Base-by-base conservation (phyloP, 2,797 vertebrate species). In the Numenius phaeopus region DNA sequence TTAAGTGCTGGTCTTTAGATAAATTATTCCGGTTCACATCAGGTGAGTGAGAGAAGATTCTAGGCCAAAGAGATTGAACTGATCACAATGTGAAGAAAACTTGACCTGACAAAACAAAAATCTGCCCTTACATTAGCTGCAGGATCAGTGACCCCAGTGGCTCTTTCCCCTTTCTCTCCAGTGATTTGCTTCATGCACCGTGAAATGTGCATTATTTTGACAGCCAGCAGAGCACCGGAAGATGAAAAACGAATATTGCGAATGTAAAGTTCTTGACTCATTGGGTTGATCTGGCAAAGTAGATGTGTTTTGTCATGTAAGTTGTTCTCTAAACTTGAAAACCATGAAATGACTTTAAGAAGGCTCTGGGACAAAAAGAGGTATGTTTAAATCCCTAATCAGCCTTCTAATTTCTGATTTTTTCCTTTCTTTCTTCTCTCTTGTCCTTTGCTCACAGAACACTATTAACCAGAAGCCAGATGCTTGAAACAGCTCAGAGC, bases 141-240 rank as follows among this genome's bases (percentile, higher is more conserved):
- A 8, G 83, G 87, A 88, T 81, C 76, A 65, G 61, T 92, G 94
- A 92, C 79, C 89, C 83, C 82, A 69, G 89, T 77, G 82, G n/a
- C 87, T 52, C 59, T 67, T 96, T 89, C 44, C 59, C 54, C 29
- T 89, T 92, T 94, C 89, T 95, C 86, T 85, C 49, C 65, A 81
- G 62, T 83, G 92, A 70, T 91, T 85, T 72, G 29, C 49, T 92
- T 95, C 76, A 81, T 83, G 82, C 92, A 92, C 67, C 49, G 37
- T 81, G 89, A 94, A 83, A 94, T 61, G 64, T 94, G 76, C 79
- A 87, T 94, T 81, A 71, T 37, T 89, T 81, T 96, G 94, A 94
- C 95, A 95, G 82, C 49, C 69, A 96, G 67, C 87, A 83, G 71
- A 85, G 47, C 49, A 52, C 67, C 59, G 75, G 34, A 85, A 96